Base-by-base conservation (phyloP, 2,797 vertebrate genomes). In the Gorsachius magnificus region DNA sequence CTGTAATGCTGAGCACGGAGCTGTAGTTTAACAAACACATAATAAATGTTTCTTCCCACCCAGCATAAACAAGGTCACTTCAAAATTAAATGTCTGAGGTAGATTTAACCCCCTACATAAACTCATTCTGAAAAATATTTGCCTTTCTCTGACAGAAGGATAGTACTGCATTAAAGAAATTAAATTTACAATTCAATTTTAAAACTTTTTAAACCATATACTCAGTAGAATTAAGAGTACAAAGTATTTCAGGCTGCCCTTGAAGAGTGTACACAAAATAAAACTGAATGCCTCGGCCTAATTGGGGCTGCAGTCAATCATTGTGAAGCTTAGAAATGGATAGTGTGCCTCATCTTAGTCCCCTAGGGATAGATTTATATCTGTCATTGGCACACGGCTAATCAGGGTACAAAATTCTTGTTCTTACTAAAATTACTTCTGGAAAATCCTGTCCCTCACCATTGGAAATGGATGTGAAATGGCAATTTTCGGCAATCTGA, bases 81-180 rank as follows among this genome's bases (percentile, higher is more conserved):
- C 61, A 82, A 80, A 95, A 92, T 83, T 64, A 87, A 96, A 94
- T 77, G 60, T 94, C 82, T 88, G 79, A 68, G 70, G 65, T 90
- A 91, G 54, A 70, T 80, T 95, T 94, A 94, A 83, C 41, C 58
- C n/a, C 69, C 74, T 92, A 20, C 77, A 83, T 92, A 90, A 94
- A 93, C 12, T 50, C 26, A 71, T 85, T 79, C 65, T 91, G 54
- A 76, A 78, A 95, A 96, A 63, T 87, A 91, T 88, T 96, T 87
- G 41, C 63, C 38, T 91, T 95, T 74, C 75, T 93, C 41, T 89
- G 76, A 83, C 38, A 86, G 35, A 74, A 85, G n/a, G 19, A 66
- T 91, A 89, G 26, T 36, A 48, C 22, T 80, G 50, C 93, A 97
- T 97, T 96, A 96, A 82, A 94, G 48, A 96, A 95, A 97, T 96